phyloP scores from a whole-genome alignment of 1,140 invertebrate genomes.

The Centruroides sculpturatus region DNA sequence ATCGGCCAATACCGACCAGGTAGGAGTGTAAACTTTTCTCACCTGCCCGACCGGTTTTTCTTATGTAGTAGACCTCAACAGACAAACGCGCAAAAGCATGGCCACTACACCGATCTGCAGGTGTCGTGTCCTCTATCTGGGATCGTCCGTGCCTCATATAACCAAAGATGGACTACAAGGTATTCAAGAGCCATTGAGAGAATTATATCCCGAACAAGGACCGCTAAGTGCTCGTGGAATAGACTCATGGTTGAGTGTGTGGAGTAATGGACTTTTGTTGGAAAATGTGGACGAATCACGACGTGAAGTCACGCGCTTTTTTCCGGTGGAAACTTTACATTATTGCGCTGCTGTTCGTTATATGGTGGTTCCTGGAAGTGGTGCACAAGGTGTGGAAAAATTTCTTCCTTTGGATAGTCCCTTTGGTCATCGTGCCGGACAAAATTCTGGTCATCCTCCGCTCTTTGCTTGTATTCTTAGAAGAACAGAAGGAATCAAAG shows the following conservation, averaged over 20 bases:
- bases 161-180: constrained; percentile 95
- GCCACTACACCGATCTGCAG: constrained; percentile 75
- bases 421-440: constrained; percentile 62
- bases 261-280: constrained; percentile 87
- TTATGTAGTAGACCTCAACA: too few species aligned
- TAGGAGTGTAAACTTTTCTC: too few species aligned
- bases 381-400: constrained; percentile 43
- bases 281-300: constrained; percentile 94
- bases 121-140: constrained; percentile 94
- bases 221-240: constrained; percentile 63
- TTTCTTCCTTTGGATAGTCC: constrained; percentile 94
- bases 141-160: constrained; percentile 90
- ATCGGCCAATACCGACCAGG: too few species aligned
- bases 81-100: not conserved
- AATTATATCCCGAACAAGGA: constrained; percentile 88
- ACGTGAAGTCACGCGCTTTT: constrained; percentile 88
- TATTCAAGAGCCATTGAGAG: constrained; percentile 89
- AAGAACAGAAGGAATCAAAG: constrained; percentile 93
- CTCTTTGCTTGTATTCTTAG: constrained; percentile 92
- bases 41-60: too few species aligned
- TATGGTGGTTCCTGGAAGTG: constrained; percentile 40
- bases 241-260: constrained; percentile 93
- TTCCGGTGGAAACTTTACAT: constrained; percentile 89
- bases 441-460: constrained; percentile 54
- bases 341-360: constrained; percentile 94